These are phyloP conservation scores for Apamea anceps DNA, from an alignment of 2,888 invertebrate species.

Conservation along the genomic window DNA sequence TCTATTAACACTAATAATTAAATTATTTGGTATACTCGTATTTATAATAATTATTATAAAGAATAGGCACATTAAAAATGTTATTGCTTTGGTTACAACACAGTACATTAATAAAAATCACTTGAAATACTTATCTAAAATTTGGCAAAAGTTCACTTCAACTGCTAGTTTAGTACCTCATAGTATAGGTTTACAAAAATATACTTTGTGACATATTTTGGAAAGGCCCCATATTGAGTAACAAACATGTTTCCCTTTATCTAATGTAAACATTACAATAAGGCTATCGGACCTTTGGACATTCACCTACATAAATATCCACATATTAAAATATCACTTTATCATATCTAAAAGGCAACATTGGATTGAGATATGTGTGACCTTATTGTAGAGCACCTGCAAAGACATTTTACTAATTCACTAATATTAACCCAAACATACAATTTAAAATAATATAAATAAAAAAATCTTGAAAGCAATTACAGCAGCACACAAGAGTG, in stretches of 20 bases:
- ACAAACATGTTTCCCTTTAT: conserved; percentile 76
- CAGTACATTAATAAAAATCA: conserved; percentile 84
- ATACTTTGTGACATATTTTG: conserved; percentile 81
- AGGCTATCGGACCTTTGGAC: conserved; percentile 85
- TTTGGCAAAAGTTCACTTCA: conserved; percentile 86
- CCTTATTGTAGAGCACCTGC: conserved; percentile 88
- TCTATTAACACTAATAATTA: conserved; percentile 73
- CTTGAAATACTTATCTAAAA: conserved; percentile 86
- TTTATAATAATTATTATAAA: conserved; percentile 76
- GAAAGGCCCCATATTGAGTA: conserved; percentile 80
- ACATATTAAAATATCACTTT: conserved; percentile 85
- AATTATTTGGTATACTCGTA: conserved; percentile 84
- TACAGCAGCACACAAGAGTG: conserved; percentile 87
- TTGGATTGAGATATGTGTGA: conserved; percentile 88
- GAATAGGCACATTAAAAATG: conserved; percentile 87
- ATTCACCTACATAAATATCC: conserved; percentile 82
- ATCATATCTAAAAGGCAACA: conserved; percentile 90
- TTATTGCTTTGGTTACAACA: conserved; percentile 90
- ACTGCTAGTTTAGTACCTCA: conserved; percentile 79
- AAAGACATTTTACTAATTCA: conserved; percentile 84
- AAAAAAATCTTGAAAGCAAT: conserved; percentile 83
- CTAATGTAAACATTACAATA: conserved; percentile 85
- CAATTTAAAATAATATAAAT: conserved; percentile 83
- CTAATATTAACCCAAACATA: conserved; percentile 85
- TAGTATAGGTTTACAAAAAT: conserved; percentile 83